A percentile compares a stretch with the other conserved stretches of the same genome.
These are phyloP conservation scores for Megaptera novaeangliae DNA, from an alignment of 2,113 vertebrate species.

Conservation along the genomic window DNA sequence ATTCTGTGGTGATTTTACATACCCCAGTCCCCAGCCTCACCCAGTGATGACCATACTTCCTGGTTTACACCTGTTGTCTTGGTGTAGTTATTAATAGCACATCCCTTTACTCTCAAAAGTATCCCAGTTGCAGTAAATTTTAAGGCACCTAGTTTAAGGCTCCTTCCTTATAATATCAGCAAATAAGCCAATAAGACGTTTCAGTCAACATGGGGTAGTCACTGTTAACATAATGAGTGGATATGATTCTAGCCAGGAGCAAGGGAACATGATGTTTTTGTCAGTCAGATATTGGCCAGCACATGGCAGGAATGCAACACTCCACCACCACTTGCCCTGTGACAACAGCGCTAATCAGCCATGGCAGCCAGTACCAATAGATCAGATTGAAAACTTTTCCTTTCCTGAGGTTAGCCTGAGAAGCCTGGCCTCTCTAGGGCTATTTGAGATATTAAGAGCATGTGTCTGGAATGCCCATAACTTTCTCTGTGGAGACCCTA, in stretches of 20 bases:
- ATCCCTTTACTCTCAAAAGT: background rate
- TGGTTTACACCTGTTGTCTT: constrained; percentile 5
- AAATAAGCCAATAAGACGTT: background rate
- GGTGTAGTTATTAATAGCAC: background rate
- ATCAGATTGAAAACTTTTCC: background rate
- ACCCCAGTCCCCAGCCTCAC: background rate
- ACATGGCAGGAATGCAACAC: background rate
- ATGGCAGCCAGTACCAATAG: background rate
- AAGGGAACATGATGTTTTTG: constrained; percentile 32
- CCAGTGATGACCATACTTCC: background rate
- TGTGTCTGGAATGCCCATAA: background rate
- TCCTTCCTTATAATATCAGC: background rate
- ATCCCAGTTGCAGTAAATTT: background rate
- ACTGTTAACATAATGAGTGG: constrained; percentile 1
- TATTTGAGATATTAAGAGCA: background rate
- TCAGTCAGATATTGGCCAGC: constrained; percentile 16
- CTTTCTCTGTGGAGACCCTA: background rate
- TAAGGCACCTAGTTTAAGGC: background rate
- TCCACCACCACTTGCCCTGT: background rate
- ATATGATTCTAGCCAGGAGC: constrained; percentile 36
- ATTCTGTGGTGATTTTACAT: constrained; percentile 28
- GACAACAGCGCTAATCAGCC: background rate
- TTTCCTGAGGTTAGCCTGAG: constrained; percentile 7
- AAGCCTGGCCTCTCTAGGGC: background rate
- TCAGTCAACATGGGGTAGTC: background rate